Base-by-base conservation (phyloP, 2,888 invertebrate genomes). In the Morpho helenor region DNA sequence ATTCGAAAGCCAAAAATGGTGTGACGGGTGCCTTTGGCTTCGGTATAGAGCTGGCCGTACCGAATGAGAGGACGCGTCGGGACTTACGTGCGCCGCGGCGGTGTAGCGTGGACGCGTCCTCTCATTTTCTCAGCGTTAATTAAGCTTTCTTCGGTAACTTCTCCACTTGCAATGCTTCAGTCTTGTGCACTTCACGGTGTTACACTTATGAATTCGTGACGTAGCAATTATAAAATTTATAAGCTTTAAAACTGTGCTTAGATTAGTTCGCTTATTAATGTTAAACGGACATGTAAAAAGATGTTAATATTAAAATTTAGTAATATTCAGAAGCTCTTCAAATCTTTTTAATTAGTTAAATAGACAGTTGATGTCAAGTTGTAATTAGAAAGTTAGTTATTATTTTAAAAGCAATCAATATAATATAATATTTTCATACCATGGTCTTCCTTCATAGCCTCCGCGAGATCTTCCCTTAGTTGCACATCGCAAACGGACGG, bases 401-500 rank as follows among this genome's bases (percentile, higher is more conserved):
- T 31, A 31, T 16, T 16, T 16, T 31, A 31, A 31, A 31, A 31
- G 31, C 31, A 31, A 31, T 31, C 16, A 16, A 31, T 31, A 31
- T 31, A 5, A 31, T 0, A 5, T 5, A 31, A 31, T 31, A 31
- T 31, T 31, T 31, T 31, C 83, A 68, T 71, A 90, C 88, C 91
- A 67, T 90, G 88, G 46, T 91, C 90, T 77, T 98, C 98, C 69
- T 96, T 92, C 98, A 98, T 98, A 56, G 98, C 98, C 77, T 98
- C 98, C 0, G 98, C 98, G 56, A 98, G 91, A 82, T 97, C 97
- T 80, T 98, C 97, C 67, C 94, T 93, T 10, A 98, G 91, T 72
- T 96, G 95, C 59, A 95, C 94, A 72, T 97, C 97, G 50, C 95
- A 95, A 2, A 92, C 83, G 16, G 87, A 77, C 0, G 84, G 73